Evolutionary conservation across 1,140 invertebrate genomes (phyloP).

Genomic region (Drosophila pectinifera): DNA sequence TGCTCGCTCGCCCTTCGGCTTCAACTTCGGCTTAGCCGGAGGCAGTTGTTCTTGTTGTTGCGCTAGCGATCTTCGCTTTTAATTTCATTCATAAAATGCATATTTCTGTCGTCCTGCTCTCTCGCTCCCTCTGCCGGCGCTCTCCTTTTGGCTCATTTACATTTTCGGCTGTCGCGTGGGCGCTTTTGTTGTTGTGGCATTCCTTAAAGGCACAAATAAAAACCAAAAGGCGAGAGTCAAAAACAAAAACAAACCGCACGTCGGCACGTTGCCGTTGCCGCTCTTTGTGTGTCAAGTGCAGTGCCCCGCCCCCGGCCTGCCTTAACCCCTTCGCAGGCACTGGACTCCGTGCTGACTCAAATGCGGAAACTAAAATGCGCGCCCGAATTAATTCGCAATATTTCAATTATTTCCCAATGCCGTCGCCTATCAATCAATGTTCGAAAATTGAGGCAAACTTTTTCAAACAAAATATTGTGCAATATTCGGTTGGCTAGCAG

Average conservation of each 20-base stretch:
- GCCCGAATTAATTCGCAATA: slow-evolving; percentile 32
- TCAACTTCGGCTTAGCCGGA: slow-evolving; percentile 9
- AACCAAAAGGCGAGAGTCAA: background rate
- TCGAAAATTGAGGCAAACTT: background rate
- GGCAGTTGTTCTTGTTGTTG: slow-evolving; percentile 10
- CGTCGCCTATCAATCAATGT: slow-evolving; percentile 33
- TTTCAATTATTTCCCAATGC: slow-evolving; percentile 24
- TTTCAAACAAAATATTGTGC: slow-evolving; percentile 13
- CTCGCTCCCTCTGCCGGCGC: background rate
- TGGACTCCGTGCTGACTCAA: slow-evolving; percentile 12
- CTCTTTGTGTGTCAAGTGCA: slow-evolving; percentile 52
- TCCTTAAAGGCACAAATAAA: slow-evolving; percentile 25
- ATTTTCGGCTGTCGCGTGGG: slow-evolving; percentile 34
- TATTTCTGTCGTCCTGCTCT: background rate
- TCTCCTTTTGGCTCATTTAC: slow-evolving; percentile 27
- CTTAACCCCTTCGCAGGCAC: background rate
- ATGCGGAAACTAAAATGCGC: slow-evolving; percentile 45
- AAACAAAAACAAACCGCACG: slow-evolving; percentile 44
- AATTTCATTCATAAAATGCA: slow-evolving; percentile 76
- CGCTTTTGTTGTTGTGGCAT: slow-evolving; percentile 27
- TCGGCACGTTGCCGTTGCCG: slow-evolving; percentile 45
- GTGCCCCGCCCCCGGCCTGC: slow-evolving; percentile 2
- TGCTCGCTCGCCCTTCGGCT: background rate
- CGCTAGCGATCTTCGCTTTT: slow-evolving; percentile 56
- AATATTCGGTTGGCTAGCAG: background rate